Evolutionary conservation across 2,888 invertebrate genomes (phyloP).

Genomic region (Hydrotaea cyrtoneurina): DNA sequence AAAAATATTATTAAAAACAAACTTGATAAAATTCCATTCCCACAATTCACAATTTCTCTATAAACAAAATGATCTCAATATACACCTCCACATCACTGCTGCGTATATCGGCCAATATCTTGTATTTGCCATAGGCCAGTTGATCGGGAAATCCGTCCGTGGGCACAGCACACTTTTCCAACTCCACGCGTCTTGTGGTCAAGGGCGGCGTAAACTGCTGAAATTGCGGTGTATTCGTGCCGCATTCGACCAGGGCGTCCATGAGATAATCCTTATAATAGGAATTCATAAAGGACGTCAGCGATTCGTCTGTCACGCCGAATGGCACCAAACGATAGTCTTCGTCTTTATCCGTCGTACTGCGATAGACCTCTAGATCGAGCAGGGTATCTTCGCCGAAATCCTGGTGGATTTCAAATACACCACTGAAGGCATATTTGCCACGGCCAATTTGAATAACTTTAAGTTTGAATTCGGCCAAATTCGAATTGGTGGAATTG

Average conservation of each 20-base stretch:
- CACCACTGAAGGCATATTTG: slow-evolving; percentile 1
- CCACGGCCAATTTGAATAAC: background rate
- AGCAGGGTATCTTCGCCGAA: background rate
- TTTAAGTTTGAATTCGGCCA: background rate
- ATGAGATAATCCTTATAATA: background rate
- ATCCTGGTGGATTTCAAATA: background rate
- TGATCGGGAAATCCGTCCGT: background rate
- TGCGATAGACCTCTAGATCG: background rate
- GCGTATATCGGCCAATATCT: background rate
- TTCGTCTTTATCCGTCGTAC: background rate
- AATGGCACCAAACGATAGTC: background rate
- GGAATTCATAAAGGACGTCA: slow-evolving; percentile 12
- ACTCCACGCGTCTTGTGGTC: background rate
- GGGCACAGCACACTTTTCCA: slow-evolving; percentile 2
- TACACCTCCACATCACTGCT: background rate
- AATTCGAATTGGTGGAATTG: background rate
- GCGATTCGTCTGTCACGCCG: background rate
- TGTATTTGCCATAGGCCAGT: background rate
- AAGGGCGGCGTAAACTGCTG: background rate
- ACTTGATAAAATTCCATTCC: no score
- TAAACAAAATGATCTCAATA: background rate
- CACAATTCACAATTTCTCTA: background rate
- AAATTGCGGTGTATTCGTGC: slow-evolving; percentile 14
- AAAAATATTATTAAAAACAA: no score
- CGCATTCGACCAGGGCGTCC: background rate